Evolutionary conservation across 2,113 vertebrate genomes (phyloP).

Genomic region (Poicephalus gulielmi): DNA sequence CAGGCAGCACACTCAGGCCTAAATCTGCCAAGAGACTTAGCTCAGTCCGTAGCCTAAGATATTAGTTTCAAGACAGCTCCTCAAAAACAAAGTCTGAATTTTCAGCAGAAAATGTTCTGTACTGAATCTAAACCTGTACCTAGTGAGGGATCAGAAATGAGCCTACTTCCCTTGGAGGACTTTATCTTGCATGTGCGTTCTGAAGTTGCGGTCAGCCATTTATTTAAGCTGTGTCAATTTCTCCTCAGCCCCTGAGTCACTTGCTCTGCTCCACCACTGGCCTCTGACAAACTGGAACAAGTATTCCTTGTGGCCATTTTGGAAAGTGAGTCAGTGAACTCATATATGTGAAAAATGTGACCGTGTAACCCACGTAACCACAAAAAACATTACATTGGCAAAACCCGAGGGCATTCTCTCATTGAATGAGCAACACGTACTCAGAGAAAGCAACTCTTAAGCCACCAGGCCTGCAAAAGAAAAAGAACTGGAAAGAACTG

Average conservation of each 20-base stretch:
- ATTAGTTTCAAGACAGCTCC: not conserved
- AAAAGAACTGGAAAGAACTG: not conserved
- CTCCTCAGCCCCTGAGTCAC: not conserved
- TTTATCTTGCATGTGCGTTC: not conserved
- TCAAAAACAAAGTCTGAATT: not conserved
- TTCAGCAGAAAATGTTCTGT: not conserved
- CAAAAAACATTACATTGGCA: not conserved
- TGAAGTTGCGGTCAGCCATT: not conserved
- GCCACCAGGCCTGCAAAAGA: not conserved
- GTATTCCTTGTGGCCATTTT: not conserved
- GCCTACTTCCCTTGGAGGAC: not conserved
- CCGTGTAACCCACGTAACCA: not conserved
- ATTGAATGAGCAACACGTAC: not conserved
- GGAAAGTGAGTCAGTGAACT: not conserved
- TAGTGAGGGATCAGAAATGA: not conserved
- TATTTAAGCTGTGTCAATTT: not conserved
- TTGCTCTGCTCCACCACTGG: not conserved
- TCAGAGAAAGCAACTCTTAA: not conserved
- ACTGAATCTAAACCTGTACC: not conserved
- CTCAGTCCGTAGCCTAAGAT: not conserved
- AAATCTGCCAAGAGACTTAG: not conserved
- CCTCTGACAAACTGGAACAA: not conserved
- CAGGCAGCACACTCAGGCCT: not conserved
- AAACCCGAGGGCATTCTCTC: not conserved
- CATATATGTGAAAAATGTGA: not conserved